Percentiles rank a stretch among this genome's conserved stretches.
phyloP scores from a whole-genome alignment of 2,888 invertebrate species.

The Lysandra coridon region DNA sequence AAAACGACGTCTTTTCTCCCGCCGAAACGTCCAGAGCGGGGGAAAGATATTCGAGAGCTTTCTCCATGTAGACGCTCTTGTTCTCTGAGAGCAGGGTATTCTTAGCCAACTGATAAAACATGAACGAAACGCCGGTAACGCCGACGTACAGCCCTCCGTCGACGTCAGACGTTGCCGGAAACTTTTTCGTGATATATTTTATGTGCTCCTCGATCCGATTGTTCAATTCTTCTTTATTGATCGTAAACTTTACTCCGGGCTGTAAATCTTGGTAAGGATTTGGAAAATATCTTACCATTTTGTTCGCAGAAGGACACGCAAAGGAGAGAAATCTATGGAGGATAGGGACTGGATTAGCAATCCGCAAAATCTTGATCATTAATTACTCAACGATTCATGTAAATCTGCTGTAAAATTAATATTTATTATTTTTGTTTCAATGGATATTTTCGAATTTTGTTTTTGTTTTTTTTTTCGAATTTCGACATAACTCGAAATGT shows the following conservation, averaged over 20 bases:
- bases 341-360: constrained; percentile 41
- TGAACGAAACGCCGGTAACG: constrained; percentile 85
- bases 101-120: constrained; percentile 86
- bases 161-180: constrained; percentile 65
- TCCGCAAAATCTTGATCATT: constrained; percentile 37
- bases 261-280: constrained; percentile 63
- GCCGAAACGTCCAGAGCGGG: constrained; percentile 81
- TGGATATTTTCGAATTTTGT: neutral
- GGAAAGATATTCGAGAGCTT: constrained; percentile 82
- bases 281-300: constrained; percentile 70
- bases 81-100: constrained; percentile 71
- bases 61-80: constrained; percentile 74
- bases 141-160: constrained; percentile 85
- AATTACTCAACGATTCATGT: neutral
- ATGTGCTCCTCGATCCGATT: constrained; percentile 59
- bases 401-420: neutral
- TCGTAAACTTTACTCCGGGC: constrained; percentile 42
- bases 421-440: too few relatives aligned
- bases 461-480: neutral
- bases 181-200: constrained; percentile 57
- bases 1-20: constrained; percentile 84
- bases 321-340: constrained; percentile 47
- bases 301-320: constrained; percentile 43
- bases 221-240: constrained; percentile 52
- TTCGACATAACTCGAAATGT: too few relatives aligned